A percentile compares a stretch with the other conserved stretches of the same genome.
phyloP scores from a whole-genome alignment of 1,140 invertebrate species.

The Alviniconcha marisindica region DNA sequence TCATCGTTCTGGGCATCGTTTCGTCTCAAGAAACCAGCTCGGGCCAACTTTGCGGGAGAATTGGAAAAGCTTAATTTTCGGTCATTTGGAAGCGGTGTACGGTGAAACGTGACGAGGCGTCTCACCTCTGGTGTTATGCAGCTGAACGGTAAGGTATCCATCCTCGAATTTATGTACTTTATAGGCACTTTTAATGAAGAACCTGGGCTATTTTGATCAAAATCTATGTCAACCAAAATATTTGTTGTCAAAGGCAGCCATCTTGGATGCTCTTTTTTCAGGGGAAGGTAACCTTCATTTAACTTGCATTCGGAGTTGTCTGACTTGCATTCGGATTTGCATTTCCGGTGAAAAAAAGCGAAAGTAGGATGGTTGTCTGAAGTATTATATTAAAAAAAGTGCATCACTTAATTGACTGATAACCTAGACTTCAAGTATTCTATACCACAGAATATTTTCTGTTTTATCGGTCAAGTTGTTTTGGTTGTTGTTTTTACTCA shows the following conservation, averaged over 20 bases:
- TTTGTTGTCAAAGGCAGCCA: not conserved
- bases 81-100: conserved; percentile 32
- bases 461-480: too few relatives aligned
- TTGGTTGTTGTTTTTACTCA: too few relatives aligned
- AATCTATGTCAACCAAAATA: not conserved
- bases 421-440: too few relatives aligned
- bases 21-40: conserved; percentile 46
- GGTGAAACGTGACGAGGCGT: conserved; percentile 33
- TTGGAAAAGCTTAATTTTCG: conserved; percentile 24
- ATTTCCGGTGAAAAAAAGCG: too few relatives aligned
- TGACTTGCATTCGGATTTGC: too few relatives aligned
- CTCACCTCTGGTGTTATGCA: conserved; percentile 32
- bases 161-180: not conserved
- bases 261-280: conserved; percentile 7
- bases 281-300: conserved; percentile 13
- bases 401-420: too few relatives aligned
- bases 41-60: conserved; percentile 45
- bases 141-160: conserved; percentile 5
- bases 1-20: conserved; percentile 28
- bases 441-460: too few relatives aligned
- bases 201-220: not conserved
- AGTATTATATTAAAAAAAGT: too few relatives aligned
- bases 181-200: not conserved
- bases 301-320: too few relatives aligned
- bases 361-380: too few relatives aligned